Evolutionary conservation across 1,140 invertebrate species (phyloP).

Genomic region (Cotesia chilonis): DNA sequence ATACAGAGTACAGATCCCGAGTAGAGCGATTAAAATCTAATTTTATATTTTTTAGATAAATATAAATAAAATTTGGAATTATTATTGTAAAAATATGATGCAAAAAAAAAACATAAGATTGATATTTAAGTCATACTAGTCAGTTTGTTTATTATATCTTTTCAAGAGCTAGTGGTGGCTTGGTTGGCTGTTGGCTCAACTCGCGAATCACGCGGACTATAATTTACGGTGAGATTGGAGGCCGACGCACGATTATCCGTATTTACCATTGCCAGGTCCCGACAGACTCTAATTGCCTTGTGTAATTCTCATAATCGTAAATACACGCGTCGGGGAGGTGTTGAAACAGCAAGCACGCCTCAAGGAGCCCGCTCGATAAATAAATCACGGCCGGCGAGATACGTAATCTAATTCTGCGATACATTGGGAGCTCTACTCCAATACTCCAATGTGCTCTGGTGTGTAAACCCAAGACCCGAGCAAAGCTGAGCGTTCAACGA

Average conservation of each 20-base stretch:
- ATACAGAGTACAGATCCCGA: too few species aligned
- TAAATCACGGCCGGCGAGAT: conserved; percentile 54
- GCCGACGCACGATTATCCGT: conserved; percentile 42
- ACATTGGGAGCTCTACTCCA: conserved; percentile 39
- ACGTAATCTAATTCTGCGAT: conserved; percentile 55
- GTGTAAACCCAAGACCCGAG: too few species aligned
- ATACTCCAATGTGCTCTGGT: too few species aligned
- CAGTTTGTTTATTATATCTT: not conserved
- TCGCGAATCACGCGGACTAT: conserved; percentile 36
- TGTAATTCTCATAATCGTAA: conserved; percentile 59
- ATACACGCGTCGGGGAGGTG: conserved; percentile 54
- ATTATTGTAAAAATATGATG: too few species aligned
- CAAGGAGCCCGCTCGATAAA: conserved; percentile 50
- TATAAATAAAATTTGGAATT: too few species aligned
- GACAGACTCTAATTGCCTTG: conserved; percentile 51
- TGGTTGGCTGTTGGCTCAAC: not conserved
- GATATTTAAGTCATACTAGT: not conserved
- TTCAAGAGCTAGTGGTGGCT: not conserved
- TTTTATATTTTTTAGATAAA: too few species aligned
- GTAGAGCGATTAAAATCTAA: too few species aligned
- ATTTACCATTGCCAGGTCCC: conserved; percentile 42
- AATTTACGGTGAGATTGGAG: conserved; percentile 41
- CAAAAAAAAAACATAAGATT: too few species aligned
- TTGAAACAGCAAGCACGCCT: conserved; percentile 51
- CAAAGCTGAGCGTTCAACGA: too few species aligned